phyloP scores from a whole-genome alignment of 2,113 vertebrate species.

The Macaca fascicularis region T2T-MFA8v1.1 NC_088379.1:30575001-30575500 shows the following conservation, averaged over 20 bases:
- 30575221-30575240: not conserved
- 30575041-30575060: accelerated
- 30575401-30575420: not conserved
- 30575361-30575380: not conserved
- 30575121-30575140: not conserved
- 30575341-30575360: not conserved
- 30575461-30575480: not conserved
- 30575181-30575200: not conserved
- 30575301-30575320: not conserved
- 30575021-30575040: not conserved
- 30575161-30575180: not conserved
- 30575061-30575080: not conserved
- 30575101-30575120: not conserved
- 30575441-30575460: conserved; percentile 43
- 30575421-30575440: not conserved
- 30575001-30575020: not conserved
- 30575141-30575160: not conserved
- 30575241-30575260: not conserved
- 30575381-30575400: not conserved
- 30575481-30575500: not conserved
- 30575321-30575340: not conserved
- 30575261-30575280: not conserved
- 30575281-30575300: not conserved
- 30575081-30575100: not conserved
- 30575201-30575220: not conserved